Percentiles rank a stretch among this genome's conserved stretches.
These are phyloP conservation scores for Pseudomyrmex sp. DNA, from an alignment of 1,140 invertebrate genomes.

Conservation along the genomic window DNA sequence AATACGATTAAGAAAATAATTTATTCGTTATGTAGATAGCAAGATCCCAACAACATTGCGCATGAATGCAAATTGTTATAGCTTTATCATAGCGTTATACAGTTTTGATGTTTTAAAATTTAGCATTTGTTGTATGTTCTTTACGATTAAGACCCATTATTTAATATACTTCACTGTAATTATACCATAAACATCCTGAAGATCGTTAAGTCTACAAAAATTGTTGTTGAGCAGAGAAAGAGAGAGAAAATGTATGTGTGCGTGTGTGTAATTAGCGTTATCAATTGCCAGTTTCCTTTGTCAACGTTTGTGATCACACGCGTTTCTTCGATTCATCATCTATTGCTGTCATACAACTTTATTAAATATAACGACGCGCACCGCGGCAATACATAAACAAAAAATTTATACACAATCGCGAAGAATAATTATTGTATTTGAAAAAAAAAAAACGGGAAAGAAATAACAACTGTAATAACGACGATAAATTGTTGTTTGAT, in stretches of 20 bases:
- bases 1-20: slow-evolving; percentile 14
- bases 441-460: too few relatives aligned
- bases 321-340: too few relatives aligned
- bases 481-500: too few relatives aligned
- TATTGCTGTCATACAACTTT: too few relatives aligned
- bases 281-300: neutral
- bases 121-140: slow-evolving; percentile 34
- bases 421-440: too few relatives aligned
- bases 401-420: too few relatives aligned
- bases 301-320: neutral
- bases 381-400: too few relatives aligned
- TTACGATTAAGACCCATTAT: slow-evolving; percentile 11
- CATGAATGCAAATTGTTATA: neutral
- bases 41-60: neutral
- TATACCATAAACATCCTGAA: slow-evolving; percentile 1
- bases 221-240: slow-evolving; percentile 12
- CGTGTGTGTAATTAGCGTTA: slow-evolving; percentile 11
- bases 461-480: too few relatives aligned
- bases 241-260: too few relatives aligned
- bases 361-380: too few relatives aligned
- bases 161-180: slow-evolving; percentile 31
- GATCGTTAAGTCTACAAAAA: slow-evolving; percentile 52
- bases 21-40: slow-evolving; percentile 20
- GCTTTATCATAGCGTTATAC: slow-evolving; percentile 1
- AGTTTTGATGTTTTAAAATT: neutral